phyloP scores from a whole-genome alignment of 1,140 invertebrate genomes.

The Parasteatoda tepidariorum region DNA sequence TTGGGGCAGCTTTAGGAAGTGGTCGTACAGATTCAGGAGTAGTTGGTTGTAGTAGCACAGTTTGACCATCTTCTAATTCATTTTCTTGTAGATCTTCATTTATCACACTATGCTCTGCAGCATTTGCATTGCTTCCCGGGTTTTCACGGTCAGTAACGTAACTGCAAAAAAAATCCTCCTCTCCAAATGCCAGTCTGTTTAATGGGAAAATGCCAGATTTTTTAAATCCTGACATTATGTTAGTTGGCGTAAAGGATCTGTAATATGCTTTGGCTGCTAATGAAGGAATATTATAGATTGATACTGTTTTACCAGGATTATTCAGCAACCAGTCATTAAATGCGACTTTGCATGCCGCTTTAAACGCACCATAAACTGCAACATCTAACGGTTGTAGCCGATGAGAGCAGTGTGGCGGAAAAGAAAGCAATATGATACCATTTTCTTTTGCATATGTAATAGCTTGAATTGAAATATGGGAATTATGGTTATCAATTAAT shows the following conservation, averaged over 20 bases:
- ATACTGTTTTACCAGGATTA: not conserved
- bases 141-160: slow-evolving; percentile 1
- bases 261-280: not conserved
- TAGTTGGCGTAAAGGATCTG: not conserved
- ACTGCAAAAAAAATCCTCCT: not conserved
- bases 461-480: slow-evolving; percentile 60
- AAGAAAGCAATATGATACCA: too few species aligned
- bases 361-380: slow-evolving; percentile 69
- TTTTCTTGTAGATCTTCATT: not conserved
- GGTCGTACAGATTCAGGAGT: not conserved
- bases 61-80: too few species aligned
- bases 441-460: too few species aligned
- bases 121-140: too few species aligned
- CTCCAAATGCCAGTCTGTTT: not conserved
- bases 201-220: slow-evolving; percentile 1
- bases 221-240: slow-evolving; percentile 1
- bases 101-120: not conserved
- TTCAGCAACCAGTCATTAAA: not conserved
- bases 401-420: too few species aligned
- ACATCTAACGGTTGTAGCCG: slow-evolving; percentile 71
- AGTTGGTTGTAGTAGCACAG: too few species aligned
- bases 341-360: slow-evolving; percentile 59
- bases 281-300: not conserved
- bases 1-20: not conserved
- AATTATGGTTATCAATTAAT: slow-evolving; percentile 68